Conservation (phyloP, 2,113 vertebrate species). For the Chaenogobius annularis region DNA sequence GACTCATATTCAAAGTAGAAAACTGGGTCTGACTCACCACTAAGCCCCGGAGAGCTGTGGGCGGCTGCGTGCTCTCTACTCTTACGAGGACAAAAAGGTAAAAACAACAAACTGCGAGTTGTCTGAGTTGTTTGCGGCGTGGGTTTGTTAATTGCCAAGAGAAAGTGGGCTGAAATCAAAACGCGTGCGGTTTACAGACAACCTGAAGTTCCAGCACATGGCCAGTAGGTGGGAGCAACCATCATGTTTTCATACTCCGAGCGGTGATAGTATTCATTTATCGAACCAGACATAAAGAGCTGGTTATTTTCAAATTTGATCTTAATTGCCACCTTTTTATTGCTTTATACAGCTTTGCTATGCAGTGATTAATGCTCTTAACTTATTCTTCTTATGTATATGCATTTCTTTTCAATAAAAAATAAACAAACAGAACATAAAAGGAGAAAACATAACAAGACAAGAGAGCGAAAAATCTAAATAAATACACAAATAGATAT, state of each 20-base stretch:
- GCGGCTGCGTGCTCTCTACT: neutral
- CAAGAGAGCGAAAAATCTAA: too few relatives aligned
- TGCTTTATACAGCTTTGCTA: too few relatives aligned
- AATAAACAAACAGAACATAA: too few relatives aligned
- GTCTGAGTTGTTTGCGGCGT: neutral
- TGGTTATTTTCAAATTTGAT: too few relatives aligned
- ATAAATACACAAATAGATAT: too few relatives aligned
- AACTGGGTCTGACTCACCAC: slow-evolving; percentile 39
- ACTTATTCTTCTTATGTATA: too few relatives aligned
- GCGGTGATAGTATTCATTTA: neutral
- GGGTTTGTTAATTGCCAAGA: neutral
- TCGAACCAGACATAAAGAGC: too few relatives aligned
- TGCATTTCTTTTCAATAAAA: too few relatives aligned
- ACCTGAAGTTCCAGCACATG: slow-evolving; percentile 24
- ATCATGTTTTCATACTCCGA: slow-evolving; percentile 7
- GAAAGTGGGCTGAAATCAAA: neutral
- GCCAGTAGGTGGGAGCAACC: slow-evolving; percentile 57
- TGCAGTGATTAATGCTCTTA: too few relatives aligned
- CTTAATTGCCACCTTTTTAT: too few relatives aligned
- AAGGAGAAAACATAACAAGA: too few relatives aligned
- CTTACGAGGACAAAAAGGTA: neutral
- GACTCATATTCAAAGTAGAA: neutral
- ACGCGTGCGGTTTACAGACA: neutral
- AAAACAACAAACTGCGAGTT: neutral
- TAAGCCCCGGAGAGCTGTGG: slow-evolving; percentile 16